phyloP scores from a whole-genome alignment of 2,888 invertebrate species.

The Sinopyrophorus schimmeli region DNA sequence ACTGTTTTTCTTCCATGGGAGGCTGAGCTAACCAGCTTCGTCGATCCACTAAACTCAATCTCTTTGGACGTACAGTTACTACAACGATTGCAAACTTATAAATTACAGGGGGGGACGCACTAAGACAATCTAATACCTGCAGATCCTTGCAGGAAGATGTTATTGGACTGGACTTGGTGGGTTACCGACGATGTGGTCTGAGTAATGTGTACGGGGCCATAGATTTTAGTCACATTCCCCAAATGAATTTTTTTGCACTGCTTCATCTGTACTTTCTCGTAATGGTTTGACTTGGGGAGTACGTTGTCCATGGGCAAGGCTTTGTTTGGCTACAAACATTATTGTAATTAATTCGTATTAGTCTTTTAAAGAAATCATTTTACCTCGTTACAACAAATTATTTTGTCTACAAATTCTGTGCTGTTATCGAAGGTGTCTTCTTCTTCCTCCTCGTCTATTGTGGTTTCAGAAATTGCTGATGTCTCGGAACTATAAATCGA shows the following conservation, averaged over 20 bases:
- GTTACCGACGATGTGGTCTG: constrained; percentile 3
- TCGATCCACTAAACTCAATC: constrained; percentile 47
- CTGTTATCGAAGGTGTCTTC: no score
- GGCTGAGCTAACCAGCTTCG: constrained; percentile 58
- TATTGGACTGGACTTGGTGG: constrained; percentile 9
- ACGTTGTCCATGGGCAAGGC: no score
- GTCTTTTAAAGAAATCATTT: no score
- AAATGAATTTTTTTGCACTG: constrained; percentile 16
- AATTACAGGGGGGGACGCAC: not conserved
- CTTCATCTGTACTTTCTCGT: constrained; percentile 10
- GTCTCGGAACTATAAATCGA: constrained; percentile 3
- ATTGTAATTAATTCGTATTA: no score
- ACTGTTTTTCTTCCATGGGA: constrained; percentile 50
- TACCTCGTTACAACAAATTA: no score
- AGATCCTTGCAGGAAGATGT: constrained; percentile 12
- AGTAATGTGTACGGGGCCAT: constrained; percentile 19
- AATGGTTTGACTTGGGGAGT: constrained; percentile 2
- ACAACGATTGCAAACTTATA: no score
- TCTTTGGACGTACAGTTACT: constrained; percentile 1
- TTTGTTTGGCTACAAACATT: no score
- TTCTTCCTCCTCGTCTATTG: no score
- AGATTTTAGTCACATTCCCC: constrained; percentile 19
- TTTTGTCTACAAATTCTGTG: no score
- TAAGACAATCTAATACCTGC: constrained; percentile 2
- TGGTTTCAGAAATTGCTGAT: not conserved